A percentile compares a stretch with the other conserved stretches of the same genome.
Conservation (phyloP, 2,113 vertebrate genomes). For the Alectura lathami region DNA sequence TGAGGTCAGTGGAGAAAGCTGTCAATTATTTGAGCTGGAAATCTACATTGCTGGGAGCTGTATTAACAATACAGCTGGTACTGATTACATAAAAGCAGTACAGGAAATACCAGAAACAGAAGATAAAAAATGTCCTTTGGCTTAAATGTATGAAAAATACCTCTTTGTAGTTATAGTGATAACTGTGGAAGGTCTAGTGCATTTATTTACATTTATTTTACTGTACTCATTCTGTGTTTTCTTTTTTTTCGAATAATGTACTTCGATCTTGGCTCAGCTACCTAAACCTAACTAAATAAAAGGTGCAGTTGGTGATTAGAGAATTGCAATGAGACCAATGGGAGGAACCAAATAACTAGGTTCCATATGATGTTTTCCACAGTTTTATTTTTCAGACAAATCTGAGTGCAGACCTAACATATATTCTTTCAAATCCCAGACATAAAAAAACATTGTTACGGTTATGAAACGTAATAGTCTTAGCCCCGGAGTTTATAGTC, state of each 20-base stretch:
- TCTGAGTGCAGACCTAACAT: not conserved
- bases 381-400: conserved; percentile 6
- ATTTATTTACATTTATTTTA: not conserved
- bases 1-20: conserved; percentile 65
- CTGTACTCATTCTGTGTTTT: not conserved
- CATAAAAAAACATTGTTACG: not conserved
- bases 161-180: not conserved
- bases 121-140: conserved; percentile 34
- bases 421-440: conserved; percentile 14
- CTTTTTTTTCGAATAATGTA: not conserved
- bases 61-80: conserved; percentile 61
- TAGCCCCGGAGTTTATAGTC: not conserved
- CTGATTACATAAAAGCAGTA: conserved; percentile 53
- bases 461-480: conserved; percentile 13
- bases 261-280: not conserved
- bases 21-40: conserved; percentile 62
- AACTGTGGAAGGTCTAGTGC: not conserved
- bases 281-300: not conserved
- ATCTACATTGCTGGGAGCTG: conserved; percentile 39
- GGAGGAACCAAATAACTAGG: not conserved
- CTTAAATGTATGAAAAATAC: conserved; percentile 39
- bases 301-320: not conserved
- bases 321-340: not conserved
- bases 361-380: not conserved
- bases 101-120: conserved; percentile 61